Conservation (phyloP, 2,888 invertebrate species). For the Blera fallax region DNA sequence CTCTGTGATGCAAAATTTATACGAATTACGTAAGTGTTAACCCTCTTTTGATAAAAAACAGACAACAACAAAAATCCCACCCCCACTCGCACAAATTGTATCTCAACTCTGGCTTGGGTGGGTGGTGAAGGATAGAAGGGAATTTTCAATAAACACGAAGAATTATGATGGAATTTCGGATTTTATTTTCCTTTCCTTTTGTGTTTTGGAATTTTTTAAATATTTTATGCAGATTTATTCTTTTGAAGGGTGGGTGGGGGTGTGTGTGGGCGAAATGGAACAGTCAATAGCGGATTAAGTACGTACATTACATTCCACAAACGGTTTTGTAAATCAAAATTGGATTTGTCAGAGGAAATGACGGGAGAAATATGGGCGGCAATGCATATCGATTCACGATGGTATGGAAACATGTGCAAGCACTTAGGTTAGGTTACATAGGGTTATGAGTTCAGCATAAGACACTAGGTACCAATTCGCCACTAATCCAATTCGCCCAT, state of each 20-base stretch:
- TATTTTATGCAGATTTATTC: background rate
- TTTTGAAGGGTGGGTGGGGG: background rate
- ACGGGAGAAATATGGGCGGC: background rate
- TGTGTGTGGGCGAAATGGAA: background rate
- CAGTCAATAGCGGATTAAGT: background rate
- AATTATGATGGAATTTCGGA: background rate
- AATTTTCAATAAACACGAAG: background rate
- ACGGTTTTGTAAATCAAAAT: background rate
- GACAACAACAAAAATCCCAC: background rate
- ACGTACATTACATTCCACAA: background rate
- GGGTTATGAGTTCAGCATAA: too few relatives aligned
- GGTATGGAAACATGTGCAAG: too few relatives aligned
- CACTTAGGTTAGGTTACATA: too few relatives aligned
- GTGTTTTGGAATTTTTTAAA: background rate
- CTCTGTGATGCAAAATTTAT: conserved; percentile 29
- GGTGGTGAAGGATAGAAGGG: background rate
- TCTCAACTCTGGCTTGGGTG: background rate
- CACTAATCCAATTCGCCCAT: too few relatives aligned
- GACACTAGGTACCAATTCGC: too few relatives aligned
- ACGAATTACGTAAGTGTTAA: conserved; percentile 31
- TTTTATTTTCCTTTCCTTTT: background rate
- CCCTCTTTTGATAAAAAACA: background rate
- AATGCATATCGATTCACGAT: background rate
- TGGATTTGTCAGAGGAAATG: background rate
- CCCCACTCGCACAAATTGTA: too few relatives aligned